A percentile compares a stretch with the other conserved stretches of the same genome.
phyloP scores from a whole-genome alignment of 1,140 invertebrate species.

The Hyphantria cunea region DNA sequence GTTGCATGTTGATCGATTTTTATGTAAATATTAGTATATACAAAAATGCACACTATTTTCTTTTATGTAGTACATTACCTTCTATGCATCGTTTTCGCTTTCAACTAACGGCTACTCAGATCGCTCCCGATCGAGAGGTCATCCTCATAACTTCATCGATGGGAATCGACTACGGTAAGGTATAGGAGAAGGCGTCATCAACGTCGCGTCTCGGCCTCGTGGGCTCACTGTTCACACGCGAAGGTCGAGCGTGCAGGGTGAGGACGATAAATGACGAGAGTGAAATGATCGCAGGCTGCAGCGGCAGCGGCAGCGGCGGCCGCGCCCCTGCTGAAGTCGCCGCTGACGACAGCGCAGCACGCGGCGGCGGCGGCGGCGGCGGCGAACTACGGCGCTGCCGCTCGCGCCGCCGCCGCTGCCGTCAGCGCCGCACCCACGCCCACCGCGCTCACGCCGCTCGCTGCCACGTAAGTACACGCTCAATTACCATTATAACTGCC shows the following conservation, averaged over 20 bases:
- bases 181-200: not conserved
- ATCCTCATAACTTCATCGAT: constrained; percentile 5
- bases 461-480: constrained; percentile 49
- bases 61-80: constrained; percentile 39
- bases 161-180: not conserved
- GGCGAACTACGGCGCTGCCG: constrained; percentile 82
- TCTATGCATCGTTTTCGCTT: constrained; percentile 50
- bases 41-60: constrained; percentile 31
- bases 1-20: constrained; percentile 55
- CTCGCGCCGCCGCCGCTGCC: constrained; percentile 85
- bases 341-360: constrained; percentile 84
- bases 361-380: constrained; percentile 88
- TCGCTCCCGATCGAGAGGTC: constrained; percentile 1
- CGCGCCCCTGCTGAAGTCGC: constrained; percentile 86
- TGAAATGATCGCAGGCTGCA: constrained; percentile 34
- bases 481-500: no score
- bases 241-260: not conserved
- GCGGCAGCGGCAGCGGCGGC: constrained; percentile 85
- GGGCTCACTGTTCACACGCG: constrained; percentile 63
- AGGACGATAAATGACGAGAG: not conserved
- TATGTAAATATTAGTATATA: constrained; percentile 49
- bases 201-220: constrained; percentile 47
- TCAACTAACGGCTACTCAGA: constrained; percentile 30
- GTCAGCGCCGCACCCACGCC: constrained; percentile 90
- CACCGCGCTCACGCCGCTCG: constrained; percentile 57